Conservation (phyloP, 1,140 invertebrate species). For the Drosophila orosa region DNA sequence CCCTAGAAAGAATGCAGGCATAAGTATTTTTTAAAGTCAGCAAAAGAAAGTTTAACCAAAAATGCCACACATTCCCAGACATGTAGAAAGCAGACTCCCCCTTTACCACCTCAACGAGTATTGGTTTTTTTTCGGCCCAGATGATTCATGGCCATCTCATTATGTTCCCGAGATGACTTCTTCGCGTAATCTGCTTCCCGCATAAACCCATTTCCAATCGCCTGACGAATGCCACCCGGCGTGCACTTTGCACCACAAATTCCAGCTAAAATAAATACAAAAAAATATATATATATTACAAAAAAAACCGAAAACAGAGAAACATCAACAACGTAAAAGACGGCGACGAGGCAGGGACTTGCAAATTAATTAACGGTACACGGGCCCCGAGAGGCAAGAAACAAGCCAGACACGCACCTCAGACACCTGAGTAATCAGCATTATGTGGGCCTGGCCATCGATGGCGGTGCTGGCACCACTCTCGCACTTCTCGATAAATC, state of each 20-base stretch:
- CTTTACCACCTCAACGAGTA: neutral
- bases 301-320: slow-evolving; percentile 7
- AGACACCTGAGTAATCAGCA: slow-evolving; percentile 78
- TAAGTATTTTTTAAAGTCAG: neutral
- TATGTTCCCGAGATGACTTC: neutral
- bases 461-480: slow-evolving; percentile 44
- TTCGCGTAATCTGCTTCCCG: slow-evolving; percentile 26
- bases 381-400: slow-evolving; percentile 33
- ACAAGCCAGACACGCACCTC: slow-evolving; percentile 43
- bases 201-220: slow-evolving; percentile 25
- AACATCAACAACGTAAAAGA: slow-evolving; percentile 34
- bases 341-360: slow-evolving; percentile 42
- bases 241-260: slow-evolving; percentile 58
- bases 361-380: slow-evolving; percentile 82
- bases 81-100: neutral
- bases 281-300: neutral
- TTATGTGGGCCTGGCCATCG: slow-evolving; percentile 72
- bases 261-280: slow-evolving; percentile 36
- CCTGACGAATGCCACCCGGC: slow-evolving; percentile 49
- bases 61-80: slow-evolving; percentile 6
- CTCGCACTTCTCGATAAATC: slow-evolving; percentile 71
- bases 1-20: neutral
- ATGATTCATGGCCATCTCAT: slow-evolving; percentile 13
- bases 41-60: slow-evolving; percentile 1
- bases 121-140: neutral